A percentile compares a stretch with the other conserved stretches of the same genome.
Evolutionary conservation across 2,888 invertebrate genomes (phyloP).

Genomic region (Tenthredo notha): DNA sequence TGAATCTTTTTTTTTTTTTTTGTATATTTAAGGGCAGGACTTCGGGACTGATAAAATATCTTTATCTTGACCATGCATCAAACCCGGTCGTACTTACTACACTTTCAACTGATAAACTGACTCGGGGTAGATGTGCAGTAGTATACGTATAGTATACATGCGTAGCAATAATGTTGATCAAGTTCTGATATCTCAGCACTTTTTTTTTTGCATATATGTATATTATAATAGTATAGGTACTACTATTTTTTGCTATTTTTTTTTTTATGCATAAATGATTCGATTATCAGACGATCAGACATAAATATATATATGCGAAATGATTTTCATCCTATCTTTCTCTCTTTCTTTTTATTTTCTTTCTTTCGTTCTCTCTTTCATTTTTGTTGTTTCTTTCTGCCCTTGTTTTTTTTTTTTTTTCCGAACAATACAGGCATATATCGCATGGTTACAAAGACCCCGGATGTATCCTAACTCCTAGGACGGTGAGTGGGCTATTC

Average conservation of each 20-base stretch:
- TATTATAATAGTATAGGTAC: background rate
- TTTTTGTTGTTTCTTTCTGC: background rate
- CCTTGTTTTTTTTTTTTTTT: too few relatives aligned
- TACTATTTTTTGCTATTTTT: background rate
- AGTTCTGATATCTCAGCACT: constrained; percentile 47
- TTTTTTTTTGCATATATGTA: background rate
- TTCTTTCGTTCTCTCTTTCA: background rate
- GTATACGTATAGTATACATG: background rate
- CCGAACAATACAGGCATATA: background rate
- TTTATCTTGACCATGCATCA: constrained; percentile 73
- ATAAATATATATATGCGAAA: background rate
- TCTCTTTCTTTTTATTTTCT: background rate
- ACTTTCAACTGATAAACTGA: constrained; percentile 60
- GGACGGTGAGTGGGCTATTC: background rate
- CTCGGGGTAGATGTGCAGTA: background rate
- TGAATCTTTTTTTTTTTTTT: background rate
- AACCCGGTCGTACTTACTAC: constrained; percentile 75
- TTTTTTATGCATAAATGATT: background rate
- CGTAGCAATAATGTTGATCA: constrained; percentile 22
- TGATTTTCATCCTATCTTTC: background rate
- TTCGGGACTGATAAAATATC: constrained; percentile 51
- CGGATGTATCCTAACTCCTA: background rate
- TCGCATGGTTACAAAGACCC: background rate
- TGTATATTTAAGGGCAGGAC: background rate
- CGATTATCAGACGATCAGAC: background rate